Conservation (phyloP, 2,113 vertebrate genomes). For the Nycticryphes semicollaris region DNA sequence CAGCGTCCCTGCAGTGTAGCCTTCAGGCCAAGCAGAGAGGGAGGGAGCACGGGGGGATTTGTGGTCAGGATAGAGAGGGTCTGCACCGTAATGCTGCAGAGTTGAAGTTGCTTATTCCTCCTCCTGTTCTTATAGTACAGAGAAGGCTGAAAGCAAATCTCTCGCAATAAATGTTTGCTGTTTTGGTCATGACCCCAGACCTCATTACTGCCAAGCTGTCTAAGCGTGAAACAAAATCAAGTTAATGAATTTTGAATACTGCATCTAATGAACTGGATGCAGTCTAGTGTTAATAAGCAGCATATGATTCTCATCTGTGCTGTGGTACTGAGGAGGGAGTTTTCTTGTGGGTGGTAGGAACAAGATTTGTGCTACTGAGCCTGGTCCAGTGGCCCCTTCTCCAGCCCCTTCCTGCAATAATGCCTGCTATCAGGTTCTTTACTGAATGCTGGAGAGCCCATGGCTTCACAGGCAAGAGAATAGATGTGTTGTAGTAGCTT, state of each 20-base stretch:
- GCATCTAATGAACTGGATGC: neutral
- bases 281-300: slow-evolving; percentile 19
- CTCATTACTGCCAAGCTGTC: slow-evolving; percentile 36
- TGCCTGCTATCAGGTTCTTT: neutral
- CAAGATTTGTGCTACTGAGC: neutral
- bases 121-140: neutral
- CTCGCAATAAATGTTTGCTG: neutral
- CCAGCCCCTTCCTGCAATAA: neutral
- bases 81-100: neutral
- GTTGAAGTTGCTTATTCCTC: neutral
- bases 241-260: slow-evolving; percentile 55
- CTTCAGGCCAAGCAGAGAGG: neutral
- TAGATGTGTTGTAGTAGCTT: neutral
- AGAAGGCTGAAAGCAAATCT: neutral
- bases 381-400: neutral
- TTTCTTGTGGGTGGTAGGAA: neutral
- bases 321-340: neutral
- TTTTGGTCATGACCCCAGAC: neutral
- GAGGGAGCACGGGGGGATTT: neutral
- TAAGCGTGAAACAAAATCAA: slow-evolving; percentile 48
- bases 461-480: neutral
- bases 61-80: neutral
- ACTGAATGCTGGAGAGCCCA: neutral
- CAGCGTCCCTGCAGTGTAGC: neutral
- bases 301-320: neutral